These are phyloP conservation scores for Passer domesticus DNA, from an alignment of 2,113 vertebrate species.

Conservation along the genomic window DNA sequence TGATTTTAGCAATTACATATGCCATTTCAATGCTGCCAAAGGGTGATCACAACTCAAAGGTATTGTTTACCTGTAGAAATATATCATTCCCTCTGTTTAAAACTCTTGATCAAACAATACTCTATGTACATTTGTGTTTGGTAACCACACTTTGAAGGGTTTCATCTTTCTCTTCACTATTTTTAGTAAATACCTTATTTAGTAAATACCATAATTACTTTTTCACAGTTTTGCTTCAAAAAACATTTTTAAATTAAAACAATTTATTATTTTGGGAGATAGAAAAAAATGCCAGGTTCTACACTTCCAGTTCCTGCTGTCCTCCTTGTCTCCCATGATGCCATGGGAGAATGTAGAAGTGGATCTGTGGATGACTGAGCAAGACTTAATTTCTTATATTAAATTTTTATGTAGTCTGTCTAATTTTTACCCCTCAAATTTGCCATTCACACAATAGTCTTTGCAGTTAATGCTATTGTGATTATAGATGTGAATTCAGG, in stretches of 20 bases:
- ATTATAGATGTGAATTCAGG: background rate
- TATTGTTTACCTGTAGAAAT: conserved; percentile 26
- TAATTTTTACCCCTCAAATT: background rate
- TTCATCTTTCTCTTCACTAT: background rate
- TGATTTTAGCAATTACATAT: conserved; percentile 42
- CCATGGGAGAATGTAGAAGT: background rate
- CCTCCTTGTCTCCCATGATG: background rate
- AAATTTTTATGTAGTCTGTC: background rate
- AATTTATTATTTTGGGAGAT: background rate
- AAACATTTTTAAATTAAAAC: background rate
- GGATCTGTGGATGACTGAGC: background rate
- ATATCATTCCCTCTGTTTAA: background rate
- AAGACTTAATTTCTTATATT: background rate
- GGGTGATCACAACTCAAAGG: conserved; percentile 8
- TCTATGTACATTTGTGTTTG: background rate
- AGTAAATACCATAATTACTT: background rate
- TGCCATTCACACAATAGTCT: background rate
- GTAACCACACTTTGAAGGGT: background rate
- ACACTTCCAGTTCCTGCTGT: background rate
- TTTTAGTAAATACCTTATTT: background rate
- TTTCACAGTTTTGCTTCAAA: background rate
- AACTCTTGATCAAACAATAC: background rate
- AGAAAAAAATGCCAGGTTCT: background rate
- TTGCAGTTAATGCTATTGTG: background rate
- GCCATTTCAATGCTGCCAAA: background rate